Conservation (phyloP, 1,140 invertebrate genomes). For the Drosophila yakuba region DNA sequence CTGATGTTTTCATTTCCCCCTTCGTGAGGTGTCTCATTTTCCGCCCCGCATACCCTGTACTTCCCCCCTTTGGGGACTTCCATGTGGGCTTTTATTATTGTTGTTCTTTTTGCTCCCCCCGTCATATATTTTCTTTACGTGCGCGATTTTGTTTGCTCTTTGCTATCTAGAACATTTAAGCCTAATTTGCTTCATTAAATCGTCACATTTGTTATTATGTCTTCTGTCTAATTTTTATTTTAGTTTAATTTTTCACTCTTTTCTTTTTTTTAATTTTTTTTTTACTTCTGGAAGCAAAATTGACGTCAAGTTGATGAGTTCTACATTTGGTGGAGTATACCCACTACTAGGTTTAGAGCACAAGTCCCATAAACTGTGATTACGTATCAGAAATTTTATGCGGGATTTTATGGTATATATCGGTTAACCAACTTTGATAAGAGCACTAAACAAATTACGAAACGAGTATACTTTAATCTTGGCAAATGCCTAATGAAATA, state of each 20-base stretch:
- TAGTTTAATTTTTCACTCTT: constrained; percentile 35
- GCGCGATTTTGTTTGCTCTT: constrained; percentile 55
- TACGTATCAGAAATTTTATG: constrained; percentile 7
- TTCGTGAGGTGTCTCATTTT: background rate
- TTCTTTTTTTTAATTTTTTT: background rate
- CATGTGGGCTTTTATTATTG: constrained; percentile 12
- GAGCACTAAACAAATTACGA: background rate
- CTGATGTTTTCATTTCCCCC: constrained; percentile 61
- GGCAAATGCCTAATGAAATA: background rate
- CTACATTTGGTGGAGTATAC: background rate
- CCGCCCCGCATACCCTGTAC: background rate
- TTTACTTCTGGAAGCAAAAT: constrained; percentile 23
- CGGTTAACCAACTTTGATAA: background rate
- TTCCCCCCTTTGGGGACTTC: constrained; percentile 10
- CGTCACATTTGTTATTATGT: constrained; percentile 71
- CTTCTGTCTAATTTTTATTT: constrained; percentile 28
- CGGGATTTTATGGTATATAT: background rate
- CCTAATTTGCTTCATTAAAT: constrained; percentile 77
- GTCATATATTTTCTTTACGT: constrained; percentile 65
- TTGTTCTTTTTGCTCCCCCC: constrained; percentile 13
- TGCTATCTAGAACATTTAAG: constrained; percentile 75
- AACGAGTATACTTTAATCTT: background rate
- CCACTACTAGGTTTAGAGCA: constrained; percentile 1
- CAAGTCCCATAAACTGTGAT: background rate
- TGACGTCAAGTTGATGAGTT: constrained; percentile 35